A percentile compares a stretch with the other conserved stretches of the same genome.
Evolutionary conservation across 2,797 vertebrate species (phyloP).

Genomic region (Pempheris klunzingeri): DNA sequence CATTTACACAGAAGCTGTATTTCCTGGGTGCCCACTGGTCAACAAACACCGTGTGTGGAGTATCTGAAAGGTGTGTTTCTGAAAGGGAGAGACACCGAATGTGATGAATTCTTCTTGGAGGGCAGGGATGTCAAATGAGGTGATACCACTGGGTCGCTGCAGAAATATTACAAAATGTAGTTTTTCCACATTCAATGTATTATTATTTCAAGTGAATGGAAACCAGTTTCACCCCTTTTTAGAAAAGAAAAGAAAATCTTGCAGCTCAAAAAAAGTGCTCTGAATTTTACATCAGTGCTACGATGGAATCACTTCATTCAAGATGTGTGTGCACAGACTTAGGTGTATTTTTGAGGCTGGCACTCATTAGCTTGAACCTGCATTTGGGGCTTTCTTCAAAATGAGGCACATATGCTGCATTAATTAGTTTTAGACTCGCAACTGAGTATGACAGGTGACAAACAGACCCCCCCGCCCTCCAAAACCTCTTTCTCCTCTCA

Average conservation of each 20-base stretch:
- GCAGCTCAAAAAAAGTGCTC: background rate
- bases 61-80: constrained; percentile 22
- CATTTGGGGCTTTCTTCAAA: constrained; percentile 66
- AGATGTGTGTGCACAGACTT: background rate
- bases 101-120: background rate
- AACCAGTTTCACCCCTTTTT: background rate
- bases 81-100: constrained; percentile 15
- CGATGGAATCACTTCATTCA: background rate
- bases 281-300: background rate
- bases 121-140: background rate
- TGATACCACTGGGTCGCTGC: background rate
- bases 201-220: background rate
- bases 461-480: constrained; percentile 39
- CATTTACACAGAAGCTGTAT: background rate
- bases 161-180: constrained; percentile 10
- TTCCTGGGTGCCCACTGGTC: background rate
- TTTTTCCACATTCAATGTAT: constrained; percentile 3
- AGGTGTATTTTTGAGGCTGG: constrained; percentile 29
- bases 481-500: constrained; percentile 42
- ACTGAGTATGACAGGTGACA: constrained; percentile 70
- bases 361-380: constrained; percentile 38
- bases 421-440: constrained; percentile 79
- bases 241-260: background rate
- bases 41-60: background rate
- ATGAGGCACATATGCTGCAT: constrained; percentile 77